Percentiles rank a stretch among this genome's conserved stretches.
Conservation (phyloP, 30 jellyfish, hydroid and myxozoan species). For the Cassiopea andromeda region DNA sequence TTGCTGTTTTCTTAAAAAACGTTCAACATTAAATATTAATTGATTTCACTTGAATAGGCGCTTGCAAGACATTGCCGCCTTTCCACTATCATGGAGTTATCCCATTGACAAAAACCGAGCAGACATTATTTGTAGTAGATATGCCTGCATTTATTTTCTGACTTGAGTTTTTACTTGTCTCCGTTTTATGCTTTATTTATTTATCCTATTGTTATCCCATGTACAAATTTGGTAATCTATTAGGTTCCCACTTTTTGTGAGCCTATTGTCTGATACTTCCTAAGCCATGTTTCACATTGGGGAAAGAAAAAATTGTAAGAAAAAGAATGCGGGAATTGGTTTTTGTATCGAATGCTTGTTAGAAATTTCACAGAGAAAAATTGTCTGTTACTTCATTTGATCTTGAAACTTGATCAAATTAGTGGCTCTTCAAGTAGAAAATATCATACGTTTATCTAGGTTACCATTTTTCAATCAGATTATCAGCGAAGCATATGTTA, state of each 20-base stretch:
- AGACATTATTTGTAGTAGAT: not conserved
- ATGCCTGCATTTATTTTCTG: not conserved
- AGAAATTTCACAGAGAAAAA: not conserved
- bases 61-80: not conserved
- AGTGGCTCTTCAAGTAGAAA: not conserved
- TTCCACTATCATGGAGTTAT: not conserved
- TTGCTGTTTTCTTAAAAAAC: not conserved
- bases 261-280: not conserved
- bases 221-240: not conserved
- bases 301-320: not conserved
- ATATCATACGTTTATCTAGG: too few relatives aligned
- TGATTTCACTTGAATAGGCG: slow-evolving; percentile 3
- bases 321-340: not conserved
- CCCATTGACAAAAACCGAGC: slow-evolving; percentile 10
- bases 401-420: not conserved
- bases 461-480: too few relatives aligned
- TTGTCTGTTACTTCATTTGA: not conserved
- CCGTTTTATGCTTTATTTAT: not conserved
- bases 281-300: not conserved
- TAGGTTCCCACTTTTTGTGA: not conserved
- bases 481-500: too few relatives aligned
- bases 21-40: not conserved
- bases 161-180: not conserved
- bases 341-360: not conserved
- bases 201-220: not conserved